A percentile compares a stretch with the other conserved stretches of the same genome.
These are phyloP conservation scores for Troglohyphantes excavatus DNA, from an alignment of 2,888 invertebrate species.

Conservation along the genomic window DNA sequence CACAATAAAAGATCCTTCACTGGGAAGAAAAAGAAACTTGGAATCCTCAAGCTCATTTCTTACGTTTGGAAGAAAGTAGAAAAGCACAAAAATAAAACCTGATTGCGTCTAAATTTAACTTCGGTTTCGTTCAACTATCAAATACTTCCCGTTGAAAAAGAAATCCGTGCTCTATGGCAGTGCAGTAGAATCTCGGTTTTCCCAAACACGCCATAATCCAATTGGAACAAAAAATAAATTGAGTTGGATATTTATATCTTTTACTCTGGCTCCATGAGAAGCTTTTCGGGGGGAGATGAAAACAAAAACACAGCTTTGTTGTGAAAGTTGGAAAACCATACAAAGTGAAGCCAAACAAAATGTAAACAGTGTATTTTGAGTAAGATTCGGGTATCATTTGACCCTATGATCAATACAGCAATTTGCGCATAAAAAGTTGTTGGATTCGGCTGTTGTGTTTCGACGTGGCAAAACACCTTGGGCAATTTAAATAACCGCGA, in stretches of 20 bases:
- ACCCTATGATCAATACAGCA: too few relatives aligned
- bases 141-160: neutral
- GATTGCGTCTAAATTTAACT: neutral
- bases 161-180: neutral
- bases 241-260: neutral
- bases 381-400: neutral
- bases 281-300: neutral
- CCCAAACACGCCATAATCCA: slow-evolving; percentile 5
- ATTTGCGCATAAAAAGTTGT: too few relatives aligned
- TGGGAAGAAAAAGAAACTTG: neutral
- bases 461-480: too few relatives aligned
- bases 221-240: neutral
- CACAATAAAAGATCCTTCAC: neutral
- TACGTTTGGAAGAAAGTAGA: neutral
- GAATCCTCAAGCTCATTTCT: neutral
- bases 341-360: neutral
- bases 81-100: neutral
- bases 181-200: neutral
- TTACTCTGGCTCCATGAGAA: neutral
- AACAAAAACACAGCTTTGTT: neutral
- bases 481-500: too few relatives aligned
- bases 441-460: too few relatives aligned
- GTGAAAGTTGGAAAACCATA: neutral
- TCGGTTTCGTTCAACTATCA: neutral
- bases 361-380: neutral